These are phyloP conservation scores for Selenia dentaria DNA, from an alignment of 2,888 invertebrate genomes.

Conservation along the genomic window DNA sequence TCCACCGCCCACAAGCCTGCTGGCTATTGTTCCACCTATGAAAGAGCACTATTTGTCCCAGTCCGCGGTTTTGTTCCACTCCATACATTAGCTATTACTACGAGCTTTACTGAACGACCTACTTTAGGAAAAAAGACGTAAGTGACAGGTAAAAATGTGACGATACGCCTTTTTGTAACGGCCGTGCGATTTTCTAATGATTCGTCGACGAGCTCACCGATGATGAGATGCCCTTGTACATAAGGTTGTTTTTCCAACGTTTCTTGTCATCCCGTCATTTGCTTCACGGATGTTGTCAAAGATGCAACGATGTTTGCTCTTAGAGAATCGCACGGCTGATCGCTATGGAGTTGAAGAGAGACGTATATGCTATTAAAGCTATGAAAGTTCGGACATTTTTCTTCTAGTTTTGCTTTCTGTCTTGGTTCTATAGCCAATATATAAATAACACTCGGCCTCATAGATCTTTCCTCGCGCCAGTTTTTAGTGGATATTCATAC, in stretches of 20 bases:
- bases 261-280: too few relatives aligned
- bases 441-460: background rate
- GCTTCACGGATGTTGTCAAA: too few relatives aligned
- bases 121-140: background rate
- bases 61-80: slow-evolving; percentile 31
- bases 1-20: slow-evolving; percentile 32
- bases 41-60: slow-evolving; percentile 46
- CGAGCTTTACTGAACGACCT: slow-evolving; percentile 7
- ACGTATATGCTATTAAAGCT: background rate
- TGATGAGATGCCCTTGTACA: too few relatives aligned
- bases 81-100: slow-evolving; percentile 45
- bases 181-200: too few relatives aligned
- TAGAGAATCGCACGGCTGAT: background rate
- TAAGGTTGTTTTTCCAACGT: too few relatives aligned
- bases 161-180: background rate
- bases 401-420: background rate
- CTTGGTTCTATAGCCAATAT: background rate
- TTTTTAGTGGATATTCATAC: background rate
- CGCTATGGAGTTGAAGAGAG: background rate
- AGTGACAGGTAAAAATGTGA: background rate
- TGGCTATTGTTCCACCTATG: slow-evolving; percentile 40
- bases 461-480: too few relatives aligned
- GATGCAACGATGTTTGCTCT: too few relatives aligned
- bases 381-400: background rate
- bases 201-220: too few relatives aligned